These are phyloP conservation scores for Allolobophora icterica DNA, from an alignment of 2,888 invertebrate species.

Conservation along the genomic window DNA sequence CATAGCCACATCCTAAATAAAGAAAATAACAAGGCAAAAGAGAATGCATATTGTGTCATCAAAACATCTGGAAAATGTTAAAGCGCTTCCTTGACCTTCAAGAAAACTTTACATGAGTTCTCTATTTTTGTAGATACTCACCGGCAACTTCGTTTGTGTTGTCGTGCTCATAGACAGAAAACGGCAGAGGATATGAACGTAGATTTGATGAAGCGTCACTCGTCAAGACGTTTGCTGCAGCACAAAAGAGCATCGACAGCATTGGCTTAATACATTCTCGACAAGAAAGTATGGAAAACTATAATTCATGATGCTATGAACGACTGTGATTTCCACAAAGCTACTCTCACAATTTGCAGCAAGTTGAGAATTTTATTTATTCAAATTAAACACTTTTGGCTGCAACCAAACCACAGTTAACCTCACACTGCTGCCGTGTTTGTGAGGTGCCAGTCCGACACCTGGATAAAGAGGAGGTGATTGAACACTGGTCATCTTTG, in stretches of 20 bases:
- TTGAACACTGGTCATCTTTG: no score
- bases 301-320: neutral
- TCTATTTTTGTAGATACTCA: conserved; percentile 44
- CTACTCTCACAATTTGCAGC: neutral
- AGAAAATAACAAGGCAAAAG: no score
- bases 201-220: conserved; percentile 48
- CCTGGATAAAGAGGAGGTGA: no score
- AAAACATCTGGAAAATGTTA: neutral
- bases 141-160: conserved; percentile 58
- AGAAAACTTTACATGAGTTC: neutral
- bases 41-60: no score
- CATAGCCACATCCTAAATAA: no score
- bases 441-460: no score
- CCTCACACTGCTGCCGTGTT: no score
- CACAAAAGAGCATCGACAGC: neutral
- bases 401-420: no score
- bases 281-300: neutral
- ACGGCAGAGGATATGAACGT: conserved; percentile 59
- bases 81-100: neutral
- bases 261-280: neutral
- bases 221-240: conserved; percentile 4
- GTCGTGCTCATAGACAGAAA: conserved; percentile 59
- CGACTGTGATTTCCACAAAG: neutral
- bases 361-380: neutral
- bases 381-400: neutral